Percentiles rank a stretch among this genome's conserved stretches.
These are phyloP conservation scores for Butastur rufipennis DNA, from an alignment of 2,113 vertebrate species.

Conservation along the genomic window DNA sequence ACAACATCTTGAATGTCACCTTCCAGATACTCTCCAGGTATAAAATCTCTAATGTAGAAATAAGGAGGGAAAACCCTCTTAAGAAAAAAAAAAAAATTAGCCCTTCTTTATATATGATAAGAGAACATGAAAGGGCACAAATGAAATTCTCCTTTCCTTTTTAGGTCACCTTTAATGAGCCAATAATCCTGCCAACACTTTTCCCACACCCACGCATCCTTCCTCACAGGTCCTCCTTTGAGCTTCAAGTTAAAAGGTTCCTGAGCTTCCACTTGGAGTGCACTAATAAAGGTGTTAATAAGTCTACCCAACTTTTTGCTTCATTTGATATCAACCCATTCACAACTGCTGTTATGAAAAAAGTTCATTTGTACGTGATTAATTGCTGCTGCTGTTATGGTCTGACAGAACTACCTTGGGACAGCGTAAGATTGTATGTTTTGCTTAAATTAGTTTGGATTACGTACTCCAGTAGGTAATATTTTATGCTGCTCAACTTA, in stretches of 20 bases:
- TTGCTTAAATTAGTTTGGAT: background rate
- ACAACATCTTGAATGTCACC: background rate
- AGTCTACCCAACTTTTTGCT: conserved; percentile 31
- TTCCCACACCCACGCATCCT: conserved; percentile 17
- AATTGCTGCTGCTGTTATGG: background rate
- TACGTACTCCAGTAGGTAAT: background rate
- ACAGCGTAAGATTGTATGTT: accelerated
- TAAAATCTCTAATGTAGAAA: background rate
- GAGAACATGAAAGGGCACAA: background rate
- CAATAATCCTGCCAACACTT: background rate
- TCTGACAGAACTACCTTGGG: background rate
- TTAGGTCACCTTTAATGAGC: conserved; percentile 10
- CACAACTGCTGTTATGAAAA: background rate
- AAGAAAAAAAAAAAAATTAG: background rate
- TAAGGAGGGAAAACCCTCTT: background rate
- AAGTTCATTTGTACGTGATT: background rate
- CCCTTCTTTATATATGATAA: background rate
- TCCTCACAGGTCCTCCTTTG: conserved; percentile 47
- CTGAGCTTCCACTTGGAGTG: conserved; percentile 27
- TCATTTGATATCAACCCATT: conserved; percentile 23
- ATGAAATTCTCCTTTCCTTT: background rate
- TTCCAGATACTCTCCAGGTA: background rate
- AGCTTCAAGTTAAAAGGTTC: conserved; percentile 53
- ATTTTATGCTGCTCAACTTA: background rate
- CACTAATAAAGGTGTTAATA: conserved; percentile 36